These are phyloP conservation scores for Beroe forskalii DNA, from an alignment of 37 sponge, comb jelly and placozoan genomes.

Conservation along the genomic window DNA sequence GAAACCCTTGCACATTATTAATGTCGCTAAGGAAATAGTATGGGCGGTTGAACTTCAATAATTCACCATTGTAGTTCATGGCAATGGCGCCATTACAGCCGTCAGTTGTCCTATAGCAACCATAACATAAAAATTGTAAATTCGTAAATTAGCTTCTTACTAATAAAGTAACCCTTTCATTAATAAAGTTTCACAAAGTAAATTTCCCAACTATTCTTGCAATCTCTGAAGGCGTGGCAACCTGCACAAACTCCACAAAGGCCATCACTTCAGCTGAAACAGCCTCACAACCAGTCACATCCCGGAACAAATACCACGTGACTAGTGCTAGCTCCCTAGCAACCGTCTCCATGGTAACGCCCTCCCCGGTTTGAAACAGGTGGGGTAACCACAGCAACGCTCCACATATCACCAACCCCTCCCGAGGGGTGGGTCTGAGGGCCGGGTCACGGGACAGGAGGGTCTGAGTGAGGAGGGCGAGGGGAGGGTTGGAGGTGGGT, in stretches of 20 bases:
- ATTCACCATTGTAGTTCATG: too few species aligned
- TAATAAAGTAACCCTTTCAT: too few species aligned
- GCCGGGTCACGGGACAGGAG: slow-evolving; percentile 45
- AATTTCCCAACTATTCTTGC: background rate
- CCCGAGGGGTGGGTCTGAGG: background rate
- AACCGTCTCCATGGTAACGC: background rate
- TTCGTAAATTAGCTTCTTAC: too few species aligned
- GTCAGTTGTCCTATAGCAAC: too few species aligned
- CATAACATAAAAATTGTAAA: too few species aligned
- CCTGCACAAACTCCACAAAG: background rate
- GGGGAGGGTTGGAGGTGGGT: background rate
- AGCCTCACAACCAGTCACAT: background rate
- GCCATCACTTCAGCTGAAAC: background rate
- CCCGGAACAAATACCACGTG: background rate
- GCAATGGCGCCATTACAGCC: too few species aligned
- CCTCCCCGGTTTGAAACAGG: background rate
- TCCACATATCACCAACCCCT: background rate
- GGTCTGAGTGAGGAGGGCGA: background rate
- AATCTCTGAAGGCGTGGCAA: background rate
- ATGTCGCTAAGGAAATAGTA: too few species aligned
- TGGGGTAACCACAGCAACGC: slow-evolving; percentile 27
- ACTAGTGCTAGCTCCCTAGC: slow-evolving; percentile 21
- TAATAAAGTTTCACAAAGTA: background rate
- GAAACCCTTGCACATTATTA: too few species aligned
- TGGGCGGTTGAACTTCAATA: too few species aligned